Conservation (phyloP, 2,888 invertebrate genomes). For the Ormia ochracea region DNA sequence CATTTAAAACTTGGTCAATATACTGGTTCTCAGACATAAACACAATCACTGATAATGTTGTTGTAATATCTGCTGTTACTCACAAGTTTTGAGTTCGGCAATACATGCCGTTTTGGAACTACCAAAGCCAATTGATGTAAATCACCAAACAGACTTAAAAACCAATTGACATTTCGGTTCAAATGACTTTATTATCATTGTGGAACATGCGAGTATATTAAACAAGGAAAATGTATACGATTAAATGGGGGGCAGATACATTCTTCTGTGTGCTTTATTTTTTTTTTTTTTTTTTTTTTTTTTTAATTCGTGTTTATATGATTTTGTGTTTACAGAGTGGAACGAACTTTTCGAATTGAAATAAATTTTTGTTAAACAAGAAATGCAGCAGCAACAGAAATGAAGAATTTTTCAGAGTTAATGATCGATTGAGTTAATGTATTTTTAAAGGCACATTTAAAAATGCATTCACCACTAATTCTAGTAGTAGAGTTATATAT, state of each 20-base stretch:
- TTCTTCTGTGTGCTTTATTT: too few relatives aligned
- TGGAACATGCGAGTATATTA: conserved; percentile 14
- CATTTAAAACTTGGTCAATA: conserved; percentile 40
- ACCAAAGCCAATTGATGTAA: conserved; percentile 61
- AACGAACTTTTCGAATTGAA: conserved; percentile 29
- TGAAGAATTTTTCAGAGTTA: not conserved
- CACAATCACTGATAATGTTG: not conserved
- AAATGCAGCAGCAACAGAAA: not conserved
- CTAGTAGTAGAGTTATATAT: conserved; percentile 3
- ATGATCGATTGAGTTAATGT: conserved; percentile 13
- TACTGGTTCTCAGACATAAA: not conserved
- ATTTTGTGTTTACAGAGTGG: conserved; percentile 12
- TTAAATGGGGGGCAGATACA: conserved; percentile 23
- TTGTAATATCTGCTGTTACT: not conserved
- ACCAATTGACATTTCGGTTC: conserved; percentile 61
- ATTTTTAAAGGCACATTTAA: not conserved
- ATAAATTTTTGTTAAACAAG: conserved; percentile 30
- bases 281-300: too few relatives aligned
- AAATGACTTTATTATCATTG: conserved; percentile 57
- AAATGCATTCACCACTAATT: not conserved
- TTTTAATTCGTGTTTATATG: not conserved
- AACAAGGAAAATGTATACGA: not conserved
- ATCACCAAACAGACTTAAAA: conserved; percentile 59
- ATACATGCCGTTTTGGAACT: conserved; percentile 42
- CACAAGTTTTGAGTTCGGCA: conserved; percentile 1